phyloP scores from a whole-genome alignment of 2,113 vertebrate species.

The Maylandia zebra region DNA sequence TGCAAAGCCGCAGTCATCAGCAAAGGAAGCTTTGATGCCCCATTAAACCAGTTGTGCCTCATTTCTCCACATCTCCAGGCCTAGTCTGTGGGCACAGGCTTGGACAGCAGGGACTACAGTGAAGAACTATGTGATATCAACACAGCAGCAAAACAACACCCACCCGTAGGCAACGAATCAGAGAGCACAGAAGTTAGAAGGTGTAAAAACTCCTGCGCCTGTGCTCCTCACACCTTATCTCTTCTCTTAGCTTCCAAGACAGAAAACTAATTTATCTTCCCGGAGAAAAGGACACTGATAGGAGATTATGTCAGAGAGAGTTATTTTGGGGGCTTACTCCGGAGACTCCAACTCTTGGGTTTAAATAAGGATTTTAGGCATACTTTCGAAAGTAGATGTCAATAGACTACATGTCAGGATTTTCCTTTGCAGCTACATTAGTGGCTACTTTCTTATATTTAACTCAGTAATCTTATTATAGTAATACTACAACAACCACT shows the following conservation, averaged over 20 bases:
- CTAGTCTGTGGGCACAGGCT: not conserved
- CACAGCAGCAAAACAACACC: not conserved
- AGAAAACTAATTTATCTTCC: conserved; percentile 45
- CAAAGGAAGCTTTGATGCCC: not conserved
- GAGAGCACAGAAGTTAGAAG: conserved; percentile 11
- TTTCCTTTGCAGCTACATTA: not conserved
- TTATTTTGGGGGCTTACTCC: conserved; percentile 30
- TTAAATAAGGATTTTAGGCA: conserved; percentile 8
- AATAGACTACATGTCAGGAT: not conserved
- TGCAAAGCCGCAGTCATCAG: not conserved
- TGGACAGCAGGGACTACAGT: not conserved
- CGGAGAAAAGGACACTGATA: conserved; percentile 39
- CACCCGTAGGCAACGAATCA: not conserved
- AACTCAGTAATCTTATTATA: not conserved
- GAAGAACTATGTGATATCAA: not conserved
- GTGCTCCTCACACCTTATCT: conserved; percentile 41
- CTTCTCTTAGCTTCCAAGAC: conserved; percentile 26
- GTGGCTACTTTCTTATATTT: not conserved
- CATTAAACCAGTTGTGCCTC: conserved; percentile 2
- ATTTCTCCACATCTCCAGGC: not conserved
- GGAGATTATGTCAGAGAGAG: conserved; percentile 43
- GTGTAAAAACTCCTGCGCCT: conserved; percentile 10
- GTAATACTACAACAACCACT: not conserved
- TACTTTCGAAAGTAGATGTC: not conserved
- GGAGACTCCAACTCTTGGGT: not conserved